Conservation (phyloP, 2,797 vertebrate species). For the Danio kyathit region DNA sequence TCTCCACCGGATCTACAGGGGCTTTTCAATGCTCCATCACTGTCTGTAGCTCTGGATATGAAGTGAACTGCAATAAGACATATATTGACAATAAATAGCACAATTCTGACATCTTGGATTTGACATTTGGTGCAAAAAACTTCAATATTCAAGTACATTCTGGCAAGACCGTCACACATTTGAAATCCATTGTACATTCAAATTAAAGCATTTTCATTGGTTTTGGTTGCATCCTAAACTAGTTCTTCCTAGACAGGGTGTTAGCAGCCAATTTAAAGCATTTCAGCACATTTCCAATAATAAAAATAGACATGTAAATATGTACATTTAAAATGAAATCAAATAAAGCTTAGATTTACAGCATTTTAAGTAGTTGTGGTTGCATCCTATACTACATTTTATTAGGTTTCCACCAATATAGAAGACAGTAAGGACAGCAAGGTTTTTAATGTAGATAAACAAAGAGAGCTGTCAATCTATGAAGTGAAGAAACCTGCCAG, state of each 20-base stretch:
- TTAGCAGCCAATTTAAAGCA: not conserved
- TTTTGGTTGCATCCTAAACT: too few species aligned
- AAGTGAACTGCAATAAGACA: not conserved
- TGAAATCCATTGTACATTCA: not conserved
- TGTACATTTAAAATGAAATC: too few species aligned
- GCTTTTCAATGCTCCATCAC: not conserved
- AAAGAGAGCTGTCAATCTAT: not conserved
- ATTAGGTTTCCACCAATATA: too few species aligned
- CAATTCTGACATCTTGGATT: too few species aligned
- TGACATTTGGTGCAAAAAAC: not conserved
- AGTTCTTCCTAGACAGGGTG: not conserved
- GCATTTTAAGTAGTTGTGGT: too few species aligned
- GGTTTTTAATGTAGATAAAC: not conserved
- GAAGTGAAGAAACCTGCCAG: not conserved
- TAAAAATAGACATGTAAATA: not conserved
- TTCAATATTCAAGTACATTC: not conserved
- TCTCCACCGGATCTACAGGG: not conserved
- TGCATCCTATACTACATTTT: too few species aligned
- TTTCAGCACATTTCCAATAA: not conserved
- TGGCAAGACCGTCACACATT: too few species aligned
- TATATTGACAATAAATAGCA: too few species aligned
- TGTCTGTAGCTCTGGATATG: not conserved
- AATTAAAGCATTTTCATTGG: too few species aligned
- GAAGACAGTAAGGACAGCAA: too few species aligned
- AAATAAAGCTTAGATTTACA: too few species aligned